A percentile compares a stretch with the other conserved stretches of the same genome.
Evolutionary conservation across 2,888 invertebrate species (phyloP).

Genomic region (Plutella xylostella): DNA sequence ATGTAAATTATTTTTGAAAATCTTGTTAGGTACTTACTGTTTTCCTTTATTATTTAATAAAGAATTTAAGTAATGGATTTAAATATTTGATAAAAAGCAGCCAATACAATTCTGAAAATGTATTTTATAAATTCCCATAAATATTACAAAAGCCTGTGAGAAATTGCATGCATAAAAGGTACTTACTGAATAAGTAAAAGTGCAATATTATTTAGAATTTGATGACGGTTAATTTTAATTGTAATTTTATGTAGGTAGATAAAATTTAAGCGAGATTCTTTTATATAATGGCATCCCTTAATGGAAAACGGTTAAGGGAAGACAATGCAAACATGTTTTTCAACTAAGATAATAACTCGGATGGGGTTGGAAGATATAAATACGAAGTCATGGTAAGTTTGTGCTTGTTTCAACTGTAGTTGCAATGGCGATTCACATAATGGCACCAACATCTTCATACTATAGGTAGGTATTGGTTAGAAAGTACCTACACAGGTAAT

Average conservation of each 20-base stretch:
- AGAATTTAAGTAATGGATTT: too few relatives aligned
- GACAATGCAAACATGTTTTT: conserved; percentile 33
- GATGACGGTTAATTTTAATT: conserved; percentile 37
- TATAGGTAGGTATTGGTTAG: too few relatives aligned
- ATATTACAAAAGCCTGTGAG: conserved; percentile 47
- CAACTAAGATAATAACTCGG: too few relatives aligned
- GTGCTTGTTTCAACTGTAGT: too few relatives aligned
- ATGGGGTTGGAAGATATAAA: neutral
- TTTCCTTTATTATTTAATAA: too few relatives aligned
- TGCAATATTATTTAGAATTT: conserved; percentile 39
- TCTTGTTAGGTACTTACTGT: too few relatives aligned
- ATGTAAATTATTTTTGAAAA: too few relatives aligned
- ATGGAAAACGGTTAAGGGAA: conserved; percentile 40
- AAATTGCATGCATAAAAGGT: conserved; percentile 43
- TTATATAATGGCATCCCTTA: conserved; percentile 7
- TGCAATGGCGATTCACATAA: too few relatives aligned
- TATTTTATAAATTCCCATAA: conserved; percentile 41
- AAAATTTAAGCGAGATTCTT: conserved; percentile 14
- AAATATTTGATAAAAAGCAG: conserved; percentile 42
- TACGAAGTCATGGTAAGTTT: too few relatives aligned
- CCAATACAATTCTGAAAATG: conserved; percentile 47
- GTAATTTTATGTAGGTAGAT: conserved; percentile 25
- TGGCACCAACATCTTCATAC: too few relatives aligned
- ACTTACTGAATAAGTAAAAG: conserved; percentile 52
- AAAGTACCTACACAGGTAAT: neutral